Base-by-base conservation (phyloP, 2,113 vertebrate species). In the Plecturocebus donacophilus region DNA sequence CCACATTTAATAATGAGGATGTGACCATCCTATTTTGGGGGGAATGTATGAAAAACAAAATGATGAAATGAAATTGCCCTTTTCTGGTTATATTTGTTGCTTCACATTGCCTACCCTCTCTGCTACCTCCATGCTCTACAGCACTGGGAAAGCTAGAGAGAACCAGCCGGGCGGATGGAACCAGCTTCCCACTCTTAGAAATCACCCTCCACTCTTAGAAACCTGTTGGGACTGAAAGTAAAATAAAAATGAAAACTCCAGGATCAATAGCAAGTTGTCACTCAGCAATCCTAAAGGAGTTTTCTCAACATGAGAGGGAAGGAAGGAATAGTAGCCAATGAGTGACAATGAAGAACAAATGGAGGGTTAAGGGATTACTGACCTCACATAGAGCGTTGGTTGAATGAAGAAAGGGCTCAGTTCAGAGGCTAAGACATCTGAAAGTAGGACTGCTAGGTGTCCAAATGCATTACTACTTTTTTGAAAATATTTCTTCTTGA, bases 201-300 rank as follows among this genome's bases (percentile, higher is more conserved):
- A 71, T 90, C 58, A 47, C 42, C 61, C 0, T n/a, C 20, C 35
- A 76, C 81, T 52, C 49, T 17, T 1, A 52, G 52, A 52, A 14
- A 61, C 49, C 12, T 6, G 2, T 0, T 66, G 89, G 81, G 91
- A 90, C 76, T 79, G 87, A 94, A 91, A 97, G 92, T 80, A 70
- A 95, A 1, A 64, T 0, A 40, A 42, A 92, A 91, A 52, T 25
- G 79, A 64, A 32, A 58, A 12, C 35, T 95, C 96, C 76, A 95
- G 97, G 91, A 98, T 94, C 89, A 94, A 94, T 94, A 97, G 0
- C 3, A 73, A 58, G 45, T 47, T 70, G 75, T 12, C 88, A 92
- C 21, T 77, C 87, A 3, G 61, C 96, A 97, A n/a, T 61, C 77
- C 54, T 58, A 25, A 91, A 84, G 6, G 30, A 93, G 88, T 94